These are phyloP conservation scores for Hemitrygon akajei DNA, from an alignment of 2,797 vertebrate species.

Conservation along the genomic window DNA sequence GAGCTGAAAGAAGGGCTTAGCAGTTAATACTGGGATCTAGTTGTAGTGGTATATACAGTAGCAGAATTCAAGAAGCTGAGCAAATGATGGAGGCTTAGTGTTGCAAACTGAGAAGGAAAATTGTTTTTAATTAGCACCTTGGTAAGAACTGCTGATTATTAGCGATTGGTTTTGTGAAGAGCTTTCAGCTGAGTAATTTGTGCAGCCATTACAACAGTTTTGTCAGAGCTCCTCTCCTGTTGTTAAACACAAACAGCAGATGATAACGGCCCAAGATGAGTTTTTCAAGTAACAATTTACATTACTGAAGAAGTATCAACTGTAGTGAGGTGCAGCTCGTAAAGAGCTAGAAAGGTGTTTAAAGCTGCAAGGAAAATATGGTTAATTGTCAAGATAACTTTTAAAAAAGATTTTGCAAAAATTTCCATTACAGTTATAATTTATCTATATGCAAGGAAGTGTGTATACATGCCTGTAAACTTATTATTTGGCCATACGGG, in stretches of 20 bases:
- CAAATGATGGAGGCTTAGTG: slow-evolving; percentile 73
- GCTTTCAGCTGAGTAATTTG: slow-evolving; percentile 81
- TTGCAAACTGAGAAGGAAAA: slow-evolving; percentile 79
- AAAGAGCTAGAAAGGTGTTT: background rate
- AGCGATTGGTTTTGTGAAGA: slow-evolving; percentile 78
- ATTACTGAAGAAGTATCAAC: slow-evolving; percentile 66
- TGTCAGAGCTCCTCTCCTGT: slow-evolving; percentile 75
- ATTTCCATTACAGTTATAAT: slow-evolving; percentile 59
- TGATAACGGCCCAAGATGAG: slow-evolving; percentile 77
- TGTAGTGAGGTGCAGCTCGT: background rate
- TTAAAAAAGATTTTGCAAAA: slow-evolving; percentile 56
- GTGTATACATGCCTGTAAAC: background rate
- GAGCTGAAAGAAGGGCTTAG: slow-evolving; percentile 48
- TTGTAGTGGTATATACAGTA: slow-evolving; percentile 65
- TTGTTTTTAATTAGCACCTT: slow-evolving; percentile 87
- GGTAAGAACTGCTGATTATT: slow-evolving; percentile 82
- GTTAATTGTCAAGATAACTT: background rate
- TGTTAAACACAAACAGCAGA: slow-evolving; percentile 81
- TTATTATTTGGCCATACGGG: background rate
- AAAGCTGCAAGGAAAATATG: background rate
- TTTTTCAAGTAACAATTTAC: slow-evolving; percentile 84
- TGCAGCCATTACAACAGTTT: slow-evolving; percentile 77
- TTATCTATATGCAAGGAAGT: background rate
- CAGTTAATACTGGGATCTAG: slow-evolving; percentile 64
- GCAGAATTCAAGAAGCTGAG: slow-evolving; percentile 64